Percentiles rank a stretch among this genome's conserved stretches.
Evolutionary conservation across 2,113 vertebrate genomes (phyloP).

Genomic region (Pelecanus crispus): DNA sequence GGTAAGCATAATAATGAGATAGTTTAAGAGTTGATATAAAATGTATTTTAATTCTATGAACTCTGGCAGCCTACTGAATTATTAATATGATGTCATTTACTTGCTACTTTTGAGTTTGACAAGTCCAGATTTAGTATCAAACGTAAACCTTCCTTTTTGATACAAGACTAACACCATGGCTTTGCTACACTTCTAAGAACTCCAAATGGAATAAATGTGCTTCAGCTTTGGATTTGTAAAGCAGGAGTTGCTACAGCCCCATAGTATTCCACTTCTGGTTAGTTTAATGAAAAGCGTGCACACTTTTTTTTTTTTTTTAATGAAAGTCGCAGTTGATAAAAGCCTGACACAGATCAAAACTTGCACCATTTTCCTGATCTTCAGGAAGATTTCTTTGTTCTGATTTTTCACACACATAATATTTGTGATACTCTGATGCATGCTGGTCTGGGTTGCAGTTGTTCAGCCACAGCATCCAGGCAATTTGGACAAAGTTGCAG

Average conservation of each 20-base stretch:
- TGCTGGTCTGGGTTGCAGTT: neutral
- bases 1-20: neutral
- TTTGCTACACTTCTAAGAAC: neutral
- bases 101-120: neutral
- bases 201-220: neutral
- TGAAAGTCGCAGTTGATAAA: neutral
- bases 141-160: neutral
- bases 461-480: neutral
- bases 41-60: constrained; percentile 14
- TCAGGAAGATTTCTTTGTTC: neutral
- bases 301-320: too few relatives aligned
- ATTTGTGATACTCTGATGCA: neutral
- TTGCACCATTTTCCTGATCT: neutral
- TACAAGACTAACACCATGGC: neutral
- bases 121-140: neutral
- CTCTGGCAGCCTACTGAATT: constrained; percentile 16
- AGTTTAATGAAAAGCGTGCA: neutral
- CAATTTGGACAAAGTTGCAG: neutral
- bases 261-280: neutral
- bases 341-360: neutral
- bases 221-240: neutral
- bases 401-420: neutral
- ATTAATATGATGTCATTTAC: constrained; percentile 29
- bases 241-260: neutral
- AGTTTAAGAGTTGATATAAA: neutral